Conservation (phyloP, 1,140 invertebrate species). For the Drosophila navojoa region DNA sequence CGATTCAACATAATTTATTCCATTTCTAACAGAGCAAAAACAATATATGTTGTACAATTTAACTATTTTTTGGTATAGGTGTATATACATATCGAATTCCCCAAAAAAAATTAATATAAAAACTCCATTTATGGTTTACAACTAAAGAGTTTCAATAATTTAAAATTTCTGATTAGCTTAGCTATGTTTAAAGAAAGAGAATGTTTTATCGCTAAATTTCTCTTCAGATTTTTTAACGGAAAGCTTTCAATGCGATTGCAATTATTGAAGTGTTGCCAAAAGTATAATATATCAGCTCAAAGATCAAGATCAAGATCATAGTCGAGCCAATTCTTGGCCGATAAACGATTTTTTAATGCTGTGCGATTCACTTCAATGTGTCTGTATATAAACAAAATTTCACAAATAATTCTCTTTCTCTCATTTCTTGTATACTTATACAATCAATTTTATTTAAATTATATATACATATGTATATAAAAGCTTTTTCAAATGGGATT, state of each 20-base stretch:
- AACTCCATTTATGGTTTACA: too few species aligned
- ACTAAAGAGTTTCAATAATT: too few species aligned
- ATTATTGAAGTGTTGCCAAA: constrained; percentile 9
- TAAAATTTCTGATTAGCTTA: too few species aligned
- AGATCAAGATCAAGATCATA: constrained; percentile 18
- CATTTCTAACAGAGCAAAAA: too few species aligned
- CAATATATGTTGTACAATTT: too few species aligned
- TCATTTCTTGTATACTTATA: background rate
- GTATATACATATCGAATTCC: too few species aligned
- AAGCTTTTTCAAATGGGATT: constrained; percentile 11
- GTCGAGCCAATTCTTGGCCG: constrained; percentile 7
- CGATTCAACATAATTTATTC: too few species aligned
- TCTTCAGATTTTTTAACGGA: background rate
- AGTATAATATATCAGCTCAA: constrained; percentile 5
- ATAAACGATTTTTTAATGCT: background rate
- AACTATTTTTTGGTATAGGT: too few species aligned
- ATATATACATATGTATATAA: background rate
- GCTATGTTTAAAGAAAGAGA: too few species aligned
- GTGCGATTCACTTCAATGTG: background rate
- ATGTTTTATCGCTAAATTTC: too few species aligned
- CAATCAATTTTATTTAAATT: constrained; percentile 12
- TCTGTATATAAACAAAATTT: background rate
- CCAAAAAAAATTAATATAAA: too few species aligned
- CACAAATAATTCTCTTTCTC: background rate
- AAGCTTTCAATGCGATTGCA: background rate